Evolutionary conservation across 2,113 vertebrate genomes (phyloP).

Genomic region (Fulica atra): DNA sequence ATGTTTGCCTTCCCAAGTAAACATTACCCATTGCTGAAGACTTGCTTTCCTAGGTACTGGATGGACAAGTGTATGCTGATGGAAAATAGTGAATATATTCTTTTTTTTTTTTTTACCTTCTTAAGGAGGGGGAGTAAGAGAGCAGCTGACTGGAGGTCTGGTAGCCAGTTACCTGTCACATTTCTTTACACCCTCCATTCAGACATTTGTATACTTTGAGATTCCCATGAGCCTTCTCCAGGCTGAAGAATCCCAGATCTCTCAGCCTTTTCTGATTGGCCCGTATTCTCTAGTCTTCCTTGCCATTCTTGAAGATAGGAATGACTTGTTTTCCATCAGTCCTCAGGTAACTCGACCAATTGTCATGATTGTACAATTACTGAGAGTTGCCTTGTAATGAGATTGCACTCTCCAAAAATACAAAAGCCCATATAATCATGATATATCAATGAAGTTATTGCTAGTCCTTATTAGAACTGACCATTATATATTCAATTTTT

Average conservation of each 20-base stretch:
- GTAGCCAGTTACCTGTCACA: neutral
- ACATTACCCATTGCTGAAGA: fast-evolving
- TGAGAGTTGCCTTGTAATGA: neutral
- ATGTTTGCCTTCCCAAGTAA: neutral
- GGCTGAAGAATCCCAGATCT: neutral
- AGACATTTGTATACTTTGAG: neutral
- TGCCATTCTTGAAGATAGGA: neutral
- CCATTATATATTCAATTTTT: neutral
- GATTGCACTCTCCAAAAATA: neutral
- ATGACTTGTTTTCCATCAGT: neutral
- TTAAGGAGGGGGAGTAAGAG: neutral
- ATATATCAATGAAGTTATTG: neutral
- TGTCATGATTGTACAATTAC: neutral
- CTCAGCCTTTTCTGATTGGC: neutral
- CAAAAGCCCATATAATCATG: neutral
- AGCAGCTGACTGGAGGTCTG: neutral
- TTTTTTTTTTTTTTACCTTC: neutral
- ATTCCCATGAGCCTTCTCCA: neutral
- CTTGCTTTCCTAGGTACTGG: neutral
- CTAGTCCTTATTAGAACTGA: neutral
- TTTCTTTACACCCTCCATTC: neutral
- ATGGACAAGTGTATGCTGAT: neutral
- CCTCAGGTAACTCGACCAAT: neutral
- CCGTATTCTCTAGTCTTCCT: neutral
- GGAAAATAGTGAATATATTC: neutral